phyloP scores from a whole-genome alignment of 2,888 invertebrate genomes.

The Ornithoptera alexandrae region DNA sequence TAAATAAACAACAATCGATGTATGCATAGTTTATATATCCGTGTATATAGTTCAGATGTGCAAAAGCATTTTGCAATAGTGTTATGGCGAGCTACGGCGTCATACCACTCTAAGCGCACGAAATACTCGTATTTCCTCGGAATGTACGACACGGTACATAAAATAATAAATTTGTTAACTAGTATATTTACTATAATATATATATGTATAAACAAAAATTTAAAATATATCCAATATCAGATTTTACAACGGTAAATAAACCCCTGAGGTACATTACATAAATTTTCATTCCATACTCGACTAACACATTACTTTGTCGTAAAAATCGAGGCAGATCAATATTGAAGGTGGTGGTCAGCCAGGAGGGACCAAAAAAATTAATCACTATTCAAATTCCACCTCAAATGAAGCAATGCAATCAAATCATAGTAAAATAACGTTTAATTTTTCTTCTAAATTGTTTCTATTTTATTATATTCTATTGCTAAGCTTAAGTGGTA shows the following conservation, averaged over 20 bases:
- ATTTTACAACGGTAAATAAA: background rate
- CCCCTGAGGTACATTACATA: background rate
- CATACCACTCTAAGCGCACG: conserved; percentile 25
- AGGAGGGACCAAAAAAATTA: background rate
- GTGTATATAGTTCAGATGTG: conserved; percentile 43
- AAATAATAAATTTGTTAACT: background rate
- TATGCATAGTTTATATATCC: conserved; percentile 31
- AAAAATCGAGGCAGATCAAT: too few species aligned
- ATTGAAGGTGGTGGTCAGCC: too few species aligned
- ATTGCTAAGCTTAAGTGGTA: too few species aligned
- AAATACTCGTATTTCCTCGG: conserved; percentile 15
- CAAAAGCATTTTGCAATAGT: conserved; percentile 46
- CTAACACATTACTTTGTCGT: too few species aligned
- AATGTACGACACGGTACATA: background rate
- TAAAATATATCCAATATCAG: background rate
- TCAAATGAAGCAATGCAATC: background rate
- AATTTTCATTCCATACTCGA: too few species aligned
- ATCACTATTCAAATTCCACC: background rate
- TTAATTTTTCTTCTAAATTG: too few species aligned
- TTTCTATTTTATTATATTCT: too few species aligned
- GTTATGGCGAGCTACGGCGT: conserved; percentile 39
- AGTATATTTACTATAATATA: too few species aligned
- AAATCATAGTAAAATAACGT: too few species aligned
- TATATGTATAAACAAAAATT: background rate
- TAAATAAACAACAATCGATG: too few species aligned